Evolutionary conservation across 2,888 invertebrate genomes (phyloP), one percentile per base, ranked within the genome.

Genomic region (Oligia latruncula): DNA sequence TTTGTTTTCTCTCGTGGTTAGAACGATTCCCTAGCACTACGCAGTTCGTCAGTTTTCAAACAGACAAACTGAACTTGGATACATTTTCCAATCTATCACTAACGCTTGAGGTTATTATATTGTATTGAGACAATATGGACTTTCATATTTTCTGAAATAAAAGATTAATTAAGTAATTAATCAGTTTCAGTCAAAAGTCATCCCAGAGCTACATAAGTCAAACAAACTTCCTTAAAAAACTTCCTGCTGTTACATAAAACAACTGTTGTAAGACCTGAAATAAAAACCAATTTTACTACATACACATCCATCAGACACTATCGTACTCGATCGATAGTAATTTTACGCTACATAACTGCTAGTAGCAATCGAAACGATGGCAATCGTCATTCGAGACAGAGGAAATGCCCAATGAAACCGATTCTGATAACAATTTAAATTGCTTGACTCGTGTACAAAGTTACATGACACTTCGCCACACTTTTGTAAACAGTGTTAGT

Each of bases 401-500:
- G 77, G 87, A 83, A 87, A 87, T 66, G 23, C 62, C 58, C 67
- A 84, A 73, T 72, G 29, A 75, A 60, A 70, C 49, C 29, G 65
- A 84, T 71, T 71, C n/a, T 43, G 62, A 75, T 71, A 58, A 75
- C 74, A 71, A 66, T 70, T 67, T 17, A 29, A 70, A 75, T 64
- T 71, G 20, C n/a, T 46, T 20, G 43, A 71, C 23, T 71, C 52
- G 43, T 73, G 64, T 66, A 71, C 62, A 52, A 65, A 66, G 60
- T 77, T 40, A 71, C 35, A 8, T 17, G 17, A 72, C 60, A 70
- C n/a, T 13, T 13, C 1, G 15, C 23, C 49, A 40, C 20, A 29
- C 15, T 58, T 64, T 55, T 71, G 40, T 49, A 58, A 29, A 58
- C 29, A 29, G 15, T 40, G 17, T 40, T 40, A 29, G 15, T 40